phyloP scores from a whole-genome alignment of 2,797 vertebrate genomes.

The Spinus pinus region DNA sequence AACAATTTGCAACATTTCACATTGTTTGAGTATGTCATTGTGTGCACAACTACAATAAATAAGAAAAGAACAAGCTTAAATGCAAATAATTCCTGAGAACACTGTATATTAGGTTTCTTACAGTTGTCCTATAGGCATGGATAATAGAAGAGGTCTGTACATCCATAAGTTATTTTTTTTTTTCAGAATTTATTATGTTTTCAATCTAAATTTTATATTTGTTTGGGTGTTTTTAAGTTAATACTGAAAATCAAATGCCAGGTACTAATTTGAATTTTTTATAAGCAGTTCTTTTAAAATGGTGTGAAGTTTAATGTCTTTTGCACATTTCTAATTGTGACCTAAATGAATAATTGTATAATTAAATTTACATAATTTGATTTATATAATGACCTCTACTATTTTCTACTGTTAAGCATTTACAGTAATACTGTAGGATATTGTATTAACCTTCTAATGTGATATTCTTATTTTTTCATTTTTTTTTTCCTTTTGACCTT shows the following conservation, averaged over 20 bases:
- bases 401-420: neutral
- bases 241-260: neutral
- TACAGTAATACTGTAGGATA: neutral
- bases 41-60: neutral
- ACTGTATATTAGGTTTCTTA: neutral
- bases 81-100: neutral
- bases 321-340: neutral
- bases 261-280: neutral
- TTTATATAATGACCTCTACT: neutral
- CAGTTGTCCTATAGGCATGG: neutral
- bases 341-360: neutral
- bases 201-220: neutral
- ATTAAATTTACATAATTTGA: constrained; percentile 4
- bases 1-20: neutral
- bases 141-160: neutral
- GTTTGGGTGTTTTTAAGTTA: neutral
- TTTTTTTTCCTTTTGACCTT: neutral
- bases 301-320: neutral
- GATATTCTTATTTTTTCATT: neutral
- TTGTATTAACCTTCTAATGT: neutral
- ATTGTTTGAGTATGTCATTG: neutral
- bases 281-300: neutral
- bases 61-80: neutral
- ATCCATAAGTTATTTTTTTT: neutral
- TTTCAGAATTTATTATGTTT: neutral